phyloP scores from a whole-genome alignment of 2,888 invertebrate species.

The Anticlea derivata region DNA sequence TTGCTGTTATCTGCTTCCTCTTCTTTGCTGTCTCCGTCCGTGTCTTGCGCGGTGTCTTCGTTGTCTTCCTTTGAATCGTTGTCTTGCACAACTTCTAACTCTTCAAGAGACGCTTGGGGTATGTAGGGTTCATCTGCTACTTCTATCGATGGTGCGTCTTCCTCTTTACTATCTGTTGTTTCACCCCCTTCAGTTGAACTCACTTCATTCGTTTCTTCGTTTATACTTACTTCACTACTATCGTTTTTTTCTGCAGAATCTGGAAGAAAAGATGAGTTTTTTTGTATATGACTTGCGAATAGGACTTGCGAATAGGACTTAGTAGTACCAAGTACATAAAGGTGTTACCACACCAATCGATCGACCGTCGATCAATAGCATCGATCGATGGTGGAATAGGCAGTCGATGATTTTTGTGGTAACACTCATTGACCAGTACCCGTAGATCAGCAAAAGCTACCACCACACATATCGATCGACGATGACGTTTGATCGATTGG shows the following conservation, averaged over 20 bases:
- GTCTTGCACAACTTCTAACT: conserved; percentile 58
- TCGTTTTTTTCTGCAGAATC: conserved; percentile 79
- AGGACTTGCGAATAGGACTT: no score
- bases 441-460: no score
- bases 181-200: conserved; percentile 68
- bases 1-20: conserved; percentile 47
- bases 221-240: conserved; percentile 78
- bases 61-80: conserved; percentile 69
- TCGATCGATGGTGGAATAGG: no score
- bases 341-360: no score
- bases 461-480: no score
- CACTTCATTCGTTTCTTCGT: conserved; percentile 72
- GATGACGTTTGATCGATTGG: no score
- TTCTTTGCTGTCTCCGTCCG: conserved; percentile 63
- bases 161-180: conserved; percentile 57
- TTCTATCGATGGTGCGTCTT: conserved; percentile 69
- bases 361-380: no score
- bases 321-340: no score
- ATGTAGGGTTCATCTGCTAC: conserved; percentile 79
- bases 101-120: conserved; percentile 75
- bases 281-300: no score
- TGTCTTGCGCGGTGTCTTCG: conserved; percentile 57
- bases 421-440: no score
- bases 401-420: no score
- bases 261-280: conserved; percentile 46